Evolutionary conservation across 2,113 vertebrate species (phyloP).

Genomic region (Alethe diademata): DNA sequence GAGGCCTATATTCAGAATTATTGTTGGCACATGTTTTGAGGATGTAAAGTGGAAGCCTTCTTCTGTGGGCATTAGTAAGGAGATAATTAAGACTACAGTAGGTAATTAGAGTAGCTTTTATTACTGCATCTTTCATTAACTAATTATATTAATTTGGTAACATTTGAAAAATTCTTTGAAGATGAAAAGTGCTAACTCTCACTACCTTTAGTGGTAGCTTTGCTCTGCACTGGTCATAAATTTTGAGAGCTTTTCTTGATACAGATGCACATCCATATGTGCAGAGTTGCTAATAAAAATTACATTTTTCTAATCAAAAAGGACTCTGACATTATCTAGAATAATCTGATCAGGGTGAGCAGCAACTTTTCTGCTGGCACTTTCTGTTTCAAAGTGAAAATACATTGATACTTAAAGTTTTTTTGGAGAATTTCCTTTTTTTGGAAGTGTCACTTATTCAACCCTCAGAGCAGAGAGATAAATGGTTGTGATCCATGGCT

Average conservation of each 20-base stretch:
- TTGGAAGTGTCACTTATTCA: not conserved
- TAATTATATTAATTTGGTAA: constrained; percentile 68
- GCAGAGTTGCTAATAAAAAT: not conserved
- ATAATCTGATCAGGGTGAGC: not conserved
- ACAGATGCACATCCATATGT: not conserved
- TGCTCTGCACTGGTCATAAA: not conserved
- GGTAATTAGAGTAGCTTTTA: constrained; percentile 43
- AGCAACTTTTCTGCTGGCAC: not conserved
- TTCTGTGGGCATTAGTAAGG: constrained; percentile 17
- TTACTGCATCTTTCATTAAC: constrained; percentile 65
- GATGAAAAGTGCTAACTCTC: constrained; percentile 42
- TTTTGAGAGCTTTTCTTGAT: not conserved
- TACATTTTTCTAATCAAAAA: rapidly evolving
- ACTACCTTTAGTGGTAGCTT: not conserved
- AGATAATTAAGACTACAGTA: constrained; percentile 53
- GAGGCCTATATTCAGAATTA: not conserved
- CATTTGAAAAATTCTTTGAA: constrained; percentile 48
- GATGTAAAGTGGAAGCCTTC: constrained; percentile 26
- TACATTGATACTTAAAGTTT: not conserved
- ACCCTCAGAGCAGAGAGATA: not conserved
- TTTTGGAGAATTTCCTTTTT: not conserved
- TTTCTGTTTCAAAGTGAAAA: not conserved
- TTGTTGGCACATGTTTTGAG: constrained; percentile 42
- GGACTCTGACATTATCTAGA: not conserved
- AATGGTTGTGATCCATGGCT: not conserved